Evolutionary conservation across 1,140 invertebrate species (phyloP), one percentile per base, ranked within the genome.

Genomic region (Drosophila sucinea): DNA sequence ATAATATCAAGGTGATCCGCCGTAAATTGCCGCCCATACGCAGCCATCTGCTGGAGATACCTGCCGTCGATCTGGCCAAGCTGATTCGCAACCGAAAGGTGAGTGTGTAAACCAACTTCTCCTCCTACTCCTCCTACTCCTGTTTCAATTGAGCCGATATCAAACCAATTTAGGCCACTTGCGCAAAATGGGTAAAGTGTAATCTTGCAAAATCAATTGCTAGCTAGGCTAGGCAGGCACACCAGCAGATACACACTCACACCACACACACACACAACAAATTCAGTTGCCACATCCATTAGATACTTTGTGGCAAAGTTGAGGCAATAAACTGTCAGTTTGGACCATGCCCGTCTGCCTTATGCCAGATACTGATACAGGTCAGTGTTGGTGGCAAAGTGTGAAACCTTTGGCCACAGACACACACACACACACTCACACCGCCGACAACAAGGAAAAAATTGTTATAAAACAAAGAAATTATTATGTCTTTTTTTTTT

Each of bases 31-130:
- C 95, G 30, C 92, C 93, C 4, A 94, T 95, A n/a, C 91, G 81
- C 2, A 94, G 94, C 80, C 93, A 93, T 41, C 80, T 95, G 70
- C 92, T 95, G 17, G 92, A 94, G 67, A 93, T 94, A 75, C 94
- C 94, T 56, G 94, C 94, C 38, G 94, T 94, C 4, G 93, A 93
- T 67, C 87, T 95, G 55, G 93, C 94, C 2, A 91, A 89, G 64
- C 94, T 93, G 92, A 95, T 95, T 81, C 93, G 94, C 75, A 94
- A 90, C 44, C 93, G 90, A 93, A 92, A 95, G 93, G 95, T 95
- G 79, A 92, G 91, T 91, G n/a, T 7, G 27, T 17, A 32, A 44
- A 3, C 7, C 23, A n/a, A n/a, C 60, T 71, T 23, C 4, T 64
- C 17, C 47, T 56, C 40, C 23, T 61, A n/a, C 56, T 40, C 55